Evolutionary conservation across 2,888 invertebrate species (phyloP).

Genomic region (Leistus spinibarbis): DNA sequence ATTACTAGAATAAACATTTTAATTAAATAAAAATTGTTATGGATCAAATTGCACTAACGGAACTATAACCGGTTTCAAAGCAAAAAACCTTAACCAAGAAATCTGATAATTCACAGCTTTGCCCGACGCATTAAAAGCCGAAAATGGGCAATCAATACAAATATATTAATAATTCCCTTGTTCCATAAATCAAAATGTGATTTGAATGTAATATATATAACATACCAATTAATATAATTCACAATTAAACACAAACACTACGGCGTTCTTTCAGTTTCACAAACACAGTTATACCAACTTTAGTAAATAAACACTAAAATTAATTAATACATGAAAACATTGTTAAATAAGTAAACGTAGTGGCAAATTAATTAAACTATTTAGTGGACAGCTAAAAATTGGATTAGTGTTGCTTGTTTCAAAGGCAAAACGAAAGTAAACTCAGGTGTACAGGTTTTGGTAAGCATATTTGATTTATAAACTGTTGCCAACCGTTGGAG

Average conservation of each 20-base stretch:
- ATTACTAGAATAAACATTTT: background rate
- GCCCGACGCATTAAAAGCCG: background rate
- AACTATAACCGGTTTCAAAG: conserved; percentile 19
- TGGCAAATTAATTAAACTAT: background rate
- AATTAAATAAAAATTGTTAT: background rate
- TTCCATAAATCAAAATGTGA: background rate
- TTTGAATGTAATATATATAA: conserved; percentile 7
- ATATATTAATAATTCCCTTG: background rate
- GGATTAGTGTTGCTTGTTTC: background rate
- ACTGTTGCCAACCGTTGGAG: no score
- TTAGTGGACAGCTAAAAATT: background rate
- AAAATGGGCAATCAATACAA: background rate
- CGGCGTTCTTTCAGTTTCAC: conserved; percentile 20
- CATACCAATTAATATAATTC: conserved; percentile 25
- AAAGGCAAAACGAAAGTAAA: background rate
- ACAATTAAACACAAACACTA: conserved; percentile 15
- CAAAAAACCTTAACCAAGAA: conserved; percentile 30
- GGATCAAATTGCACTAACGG: background rate
- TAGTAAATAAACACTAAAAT: background rate
- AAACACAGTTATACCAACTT: conserved; percentile 17
- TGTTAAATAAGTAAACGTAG: background rate
- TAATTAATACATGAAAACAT: background rate
- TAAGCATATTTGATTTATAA: no score
- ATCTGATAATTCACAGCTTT: conserved; percentile 8
- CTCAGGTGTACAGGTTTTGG: background rate